phyloP scores from a whole-genome alignment of 2,113 vertebrate genomes.

The Bambusicola thoracicus region DNA sequence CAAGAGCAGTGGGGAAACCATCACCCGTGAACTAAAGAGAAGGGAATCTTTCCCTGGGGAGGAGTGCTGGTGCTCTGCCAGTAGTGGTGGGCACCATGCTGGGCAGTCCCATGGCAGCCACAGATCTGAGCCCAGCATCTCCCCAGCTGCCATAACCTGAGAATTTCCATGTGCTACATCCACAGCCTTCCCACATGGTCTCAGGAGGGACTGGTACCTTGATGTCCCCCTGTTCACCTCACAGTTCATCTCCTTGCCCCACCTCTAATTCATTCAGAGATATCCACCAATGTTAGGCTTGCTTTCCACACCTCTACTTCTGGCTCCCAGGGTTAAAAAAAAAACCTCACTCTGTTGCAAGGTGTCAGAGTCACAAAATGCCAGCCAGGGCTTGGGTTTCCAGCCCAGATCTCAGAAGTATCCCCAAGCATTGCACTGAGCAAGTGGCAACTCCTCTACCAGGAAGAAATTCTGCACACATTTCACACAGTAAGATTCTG shows the following conservation, averaged over 20 bases:
- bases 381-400: rapidly evolving
- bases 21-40: not conserved
- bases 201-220: not conserved
- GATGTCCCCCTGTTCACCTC: not conserved
- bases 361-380: not conserved
- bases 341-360: not conserved
- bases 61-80: rapidly evolving
- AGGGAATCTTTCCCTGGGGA: not conserved
- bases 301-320: not conserved
- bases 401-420: not conserved
- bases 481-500: not conserved
- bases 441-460: not conserved
- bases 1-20: rapidly evolving
- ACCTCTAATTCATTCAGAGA: not conserved
- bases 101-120: rapidly evolving
- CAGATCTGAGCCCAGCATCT: not conserved
- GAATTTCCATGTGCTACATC: not conserved
- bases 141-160: not conserved
- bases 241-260: not conserved
- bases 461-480: not conserved
- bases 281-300: not conserved
- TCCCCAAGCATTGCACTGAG: rapidly evolving
- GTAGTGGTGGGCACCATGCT: rapidly evolving
- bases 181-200: not conserved
- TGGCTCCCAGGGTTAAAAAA: not conserved